Conservation (phyloP, 2,113 vertebrate species). For the Alces alces region DNA sequence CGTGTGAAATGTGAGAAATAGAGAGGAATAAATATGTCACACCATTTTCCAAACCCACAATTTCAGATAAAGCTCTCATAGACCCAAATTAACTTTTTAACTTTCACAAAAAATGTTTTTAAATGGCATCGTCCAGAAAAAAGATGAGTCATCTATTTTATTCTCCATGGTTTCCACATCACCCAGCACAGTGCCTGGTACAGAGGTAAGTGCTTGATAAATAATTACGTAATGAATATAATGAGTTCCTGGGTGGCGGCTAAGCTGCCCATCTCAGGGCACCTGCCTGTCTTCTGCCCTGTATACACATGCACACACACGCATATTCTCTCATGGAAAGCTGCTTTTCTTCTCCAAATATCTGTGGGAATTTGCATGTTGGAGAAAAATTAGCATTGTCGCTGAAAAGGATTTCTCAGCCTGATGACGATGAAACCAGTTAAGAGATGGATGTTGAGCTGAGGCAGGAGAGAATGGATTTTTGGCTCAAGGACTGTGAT, state of each 20-base stretch:
- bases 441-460: not conserved
- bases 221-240: not conserved
- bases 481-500: not conserved
- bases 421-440: not conserved
- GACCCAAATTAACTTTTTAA: not conserved
- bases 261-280: not conserved
- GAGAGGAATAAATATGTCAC: not conserved
- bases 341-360: not conserved
- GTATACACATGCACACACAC: rapidly evolving
- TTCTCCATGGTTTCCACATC: not conserved
- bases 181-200: not conserved
- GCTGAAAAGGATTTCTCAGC: not conserved
- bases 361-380: not conserved
- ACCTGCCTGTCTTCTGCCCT: not conserved
- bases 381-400: not conserved
- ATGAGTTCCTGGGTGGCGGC: no score
- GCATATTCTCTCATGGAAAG: not conserved
- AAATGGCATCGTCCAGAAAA: not conserved
- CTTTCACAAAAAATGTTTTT: not conserved
- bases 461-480: not conserved
- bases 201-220: not conserved
- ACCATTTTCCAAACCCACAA: not conserved
- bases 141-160: not conserved
- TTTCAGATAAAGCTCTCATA: not conserved
- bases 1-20: not conserved